A percentile compares a stretch with the other conserved stretches of the same genome.
Evolutionary conservation across 2,888 invertebrate species (phyloP).

Genomic region (Drosophila melanosoma): DNA sequence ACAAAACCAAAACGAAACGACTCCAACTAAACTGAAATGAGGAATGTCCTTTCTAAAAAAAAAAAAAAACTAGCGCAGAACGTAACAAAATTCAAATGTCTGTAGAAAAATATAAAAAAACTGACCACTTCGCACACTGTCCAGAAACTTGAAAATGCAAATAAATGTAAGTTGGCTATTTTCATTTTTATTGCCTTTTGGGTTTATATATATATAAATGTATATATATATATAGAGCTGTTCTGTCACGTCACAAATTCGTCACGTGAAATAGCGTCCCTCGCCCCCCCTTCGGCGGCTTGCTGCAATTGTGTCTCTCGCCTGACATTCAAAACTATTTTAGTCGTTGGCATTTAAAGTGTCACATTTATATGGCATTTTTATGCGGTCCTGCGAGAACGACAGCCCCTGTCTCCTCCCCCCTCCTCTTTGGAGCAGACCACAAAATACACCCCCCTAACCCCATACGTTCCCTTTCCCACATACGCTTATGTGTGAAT

Average conservation of each 20-base stretch:
- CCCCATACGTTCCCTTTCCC: background rate
- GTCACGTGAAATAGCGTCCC: slow-evolving; percentile 65
- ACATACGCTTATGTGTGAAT: slow-evolving; percentile 58
- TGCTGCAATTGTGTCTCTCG: slow-evolving; percentile 13
- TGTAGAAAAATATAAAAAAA: slow-evolving; percentile 26
- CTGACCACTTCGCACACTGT: slow-evolving; percentile 34
- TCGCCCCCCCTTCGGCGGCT: background rate
- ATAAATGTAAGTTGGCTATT: slow-evolving; percentile 76
- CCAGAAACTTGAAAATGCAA: slow-evolving; percentile 78
- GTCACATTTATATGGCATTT: slow-evolving; percentile 80
- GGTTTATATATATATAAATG: background rate
- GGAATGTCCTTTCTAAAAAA: slow-evolving; percentile 62
- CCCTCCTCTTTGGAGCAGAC: background rate
- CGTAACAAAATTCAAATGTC: slow-evolving; percentile 47
- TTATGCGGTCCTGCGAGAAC: slow-evolving; percentile 65
- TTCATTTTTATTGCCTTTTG: slow-evolving; percentile 58
- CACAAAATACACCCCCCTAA: background rate
- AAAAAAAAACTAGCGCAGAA: slow-evolving; percentile 30
- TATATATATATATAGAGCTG: background rate
- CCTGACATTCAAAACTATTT: slow-evolving; percentile 68
- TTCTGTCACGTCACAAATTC: slow-evolving; percentile 74
- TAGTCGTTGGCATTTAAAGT: slow-evolving; percentile 81
- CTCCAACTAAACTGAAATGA: slow-evolving; percentile 65
- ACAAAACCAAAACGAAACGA: slow-evolving; percentile 25
- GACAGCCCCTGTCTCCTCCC: slow-evolving; percentile 7